Conservation (phyloP, 2,888 invertebrate genomes). For the Microchrysa polita region DNA sequence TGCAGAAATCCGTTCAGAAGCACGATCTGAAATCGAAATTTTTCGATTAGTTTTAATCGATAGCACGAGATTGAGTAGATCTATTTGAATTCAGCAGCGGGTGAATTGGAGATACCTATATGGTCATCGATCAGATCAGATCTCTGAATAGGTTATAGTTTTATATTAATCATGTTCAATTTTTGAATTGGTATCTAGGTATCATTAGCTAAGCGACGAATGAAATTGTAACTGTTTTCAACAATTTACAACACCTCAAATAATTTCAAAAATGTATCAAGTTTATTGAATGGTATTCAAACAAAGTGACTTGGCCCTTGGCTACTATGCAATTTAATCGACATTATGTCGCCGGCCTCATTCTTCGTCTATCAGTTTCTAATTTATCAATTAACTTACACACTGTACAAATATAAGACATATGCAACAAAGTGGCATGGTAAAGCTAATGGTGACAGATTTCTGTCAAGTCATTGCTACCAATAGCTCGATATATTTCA, state of each 20-base stretch:
- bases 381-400: slow-evolving; percentile 49
- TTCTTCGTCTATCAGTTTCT: slow-evolving; percentile 44
- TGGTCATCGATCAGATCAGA: not conserved
- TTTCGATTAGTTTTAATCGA: not conserved
- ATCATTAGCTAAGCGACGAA: not conserved
- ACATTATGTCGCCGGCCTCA: slow-evolving; percentile 17
- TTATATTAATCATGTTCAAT: not conserved
- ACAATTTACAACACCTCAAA: not conserved
- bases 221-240: not conserved
- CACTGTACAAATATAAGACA: no score
- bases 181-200: not conserved
- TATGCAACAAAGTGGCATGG: slow-evolving; percentile 45
- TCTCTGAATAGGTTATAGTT: not conserved
- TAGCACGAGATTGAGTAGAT: not conserved
- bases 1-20: slow-evolving; percentile 10
- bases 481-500: slow-evolving; percentile 44
- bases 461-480: slow-evolving; percentile 48
- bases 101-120: no score
- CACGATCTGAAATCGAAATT: slow-evolving; percentile 1
- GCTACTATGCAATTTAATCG: slow-evolving; percentile 22
- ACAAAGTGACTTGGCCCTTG: no score
- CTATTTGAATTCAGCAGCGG: slow-evolving; percentile 8
- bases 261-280: not conserved
- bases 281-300: slow-evolving; percentile 9
- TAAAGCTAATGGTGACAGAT: slow-evolving; percentile 48